phyloP scores from a whole-genome alignment of 1,140 invertebrate species.

The Ceratina japonica region DNA sequence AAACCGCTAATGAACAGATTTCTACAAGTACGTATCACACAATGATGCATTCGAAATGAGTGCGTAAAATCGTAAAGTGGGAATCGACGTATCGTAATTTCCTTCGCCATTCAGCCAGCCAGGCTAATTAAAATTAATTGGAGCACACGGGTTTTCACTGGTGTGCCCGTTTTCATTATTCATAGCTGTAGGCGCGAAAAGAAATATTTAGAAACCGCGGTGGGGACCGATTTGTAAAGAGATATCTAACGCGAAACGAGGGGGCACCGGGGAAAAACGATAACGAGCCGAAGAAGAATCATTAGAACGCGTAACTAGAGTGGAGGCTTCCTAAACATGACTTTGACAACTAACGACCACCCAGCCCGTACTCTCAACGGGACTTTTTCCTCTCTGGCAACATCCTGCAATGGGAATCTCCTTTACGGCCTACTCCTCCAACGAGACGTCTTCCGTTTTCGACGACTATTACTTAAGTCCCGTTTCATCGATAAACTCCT shows the following conservation, averaged over 20 bases:
- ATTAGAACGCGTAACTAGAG: slow-evolving; percentile 38
- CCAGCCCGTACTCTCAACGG: slow-evolving; percentile 37
- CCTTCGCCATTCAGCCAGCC: neutral
- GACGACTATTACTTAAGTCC: slow-evolving; percentile 33
- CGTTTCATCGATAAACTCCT: slow-evolving; percentile 26
- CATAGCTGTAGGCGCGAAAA: neutral
- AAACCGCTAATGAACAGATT: slow-evolving; percentile 4
- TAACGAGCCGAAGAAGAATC: slow-evolving; percentile 3
- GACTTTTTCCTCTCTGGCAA: slow-evolving; percentile 35
- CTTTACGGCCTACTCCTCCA: slow-evolving; percentile 32
- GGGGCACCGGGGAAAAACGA: neutral
- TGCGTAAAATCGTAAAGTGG: neutral
- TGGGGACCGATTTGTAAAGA: neutral
- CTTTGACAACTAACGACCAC: slow-evolving; percentile 42
- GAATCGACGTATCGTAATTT: neutral
- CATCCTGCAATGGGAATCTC: slow-evolving; percentile 35
- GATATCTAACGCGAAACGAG: slow-evolving; percentile 7
- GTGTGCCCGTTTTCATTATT: neutral
- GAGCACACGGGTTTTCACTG: neutral
- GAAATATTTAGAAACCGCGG: neutral
- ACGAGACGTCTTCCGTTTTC: slow-evolving; percentile 38
- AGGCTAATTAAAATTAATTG: slow-evolving; percentile 2
- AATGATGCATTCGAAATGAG: neutral
- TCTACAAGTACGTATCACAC: neutral
- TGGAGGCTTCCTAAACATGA: slow-evolving; percentile 32